A percentile compares a stretch with the other conserved stretches of the same genome.
phyloP scores from a whole-genome alignment of 1,140 invertebrate genomes.

The Megalopta genalis region DNA sequence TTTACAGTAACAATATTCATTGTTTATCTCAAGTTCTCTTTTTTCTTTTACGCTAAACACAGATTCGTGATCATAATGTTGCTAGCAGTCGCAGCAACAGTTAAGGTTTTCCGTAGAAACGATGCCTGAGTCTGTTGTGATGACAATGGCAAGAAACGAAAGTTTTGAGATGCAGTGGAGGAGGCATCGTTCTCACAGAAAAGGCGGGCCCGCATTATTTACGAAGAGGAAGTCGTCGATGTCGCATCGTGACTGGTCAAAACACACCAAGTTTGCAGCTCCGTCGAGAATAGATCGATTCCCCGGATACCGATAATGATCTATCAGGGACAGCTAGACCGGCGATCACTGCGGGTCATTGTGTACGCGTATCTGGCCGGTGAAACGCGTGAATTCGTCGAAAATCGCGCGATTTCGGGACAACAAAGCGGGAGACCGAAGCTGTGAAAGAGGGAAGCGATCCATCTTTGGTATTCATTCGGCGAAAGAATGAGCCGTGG shows the following conservation, averaged over 20 bases:
- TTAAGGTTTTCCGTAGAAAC: too few relatives aligned
- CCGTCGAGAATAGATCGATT: slow-evolving; percentile 13
- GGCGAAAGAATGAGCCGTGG: slow-evolving; percentile 67
- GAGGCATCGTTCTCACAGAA: neutral
- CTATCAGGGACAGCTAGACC: neutral
- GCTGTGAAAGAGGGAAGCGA: slow-evolving; percentile 69
- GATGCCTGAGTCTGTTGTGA: too few relatives aligned
- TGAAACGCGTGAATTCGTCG: slow-evolving; percentile 69
- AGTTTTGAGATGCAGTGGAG: neutral
- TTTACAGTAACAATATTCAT: too few relatives aligned
- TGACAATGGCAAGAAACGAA: neutral
- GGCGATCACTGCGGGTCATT: slow-evolving; percentile 1
- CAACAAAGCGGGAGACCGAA: slow-evolving; percentile 62
- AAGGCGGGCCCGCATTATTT: slow-evolving; percentile 3
- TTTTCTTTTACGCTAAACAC: too few relatives aligned
- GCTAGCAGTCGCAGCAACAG: too few relatives aligned
- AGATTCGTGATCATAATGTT: too few relatives aligned
- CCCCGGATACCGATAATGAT: slow-evolving; percentile 10
- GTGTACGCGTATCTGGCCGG: slow-evolving; percentile 26
- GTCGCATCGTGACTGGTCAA: neutral
- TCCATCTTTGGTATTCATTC: slow-evolving; percentile 75
- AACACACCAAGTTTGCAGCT: neutral
- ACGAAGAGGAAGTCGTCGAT: neutral
- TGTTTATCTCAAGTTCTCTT: too few relatives aligned
- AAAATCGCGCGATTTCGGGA: slow-evolving; percentile 65